Base-by-base conservation (phyloP, 2,113 vertebrate species). In the Hyla sarda region DNA sequence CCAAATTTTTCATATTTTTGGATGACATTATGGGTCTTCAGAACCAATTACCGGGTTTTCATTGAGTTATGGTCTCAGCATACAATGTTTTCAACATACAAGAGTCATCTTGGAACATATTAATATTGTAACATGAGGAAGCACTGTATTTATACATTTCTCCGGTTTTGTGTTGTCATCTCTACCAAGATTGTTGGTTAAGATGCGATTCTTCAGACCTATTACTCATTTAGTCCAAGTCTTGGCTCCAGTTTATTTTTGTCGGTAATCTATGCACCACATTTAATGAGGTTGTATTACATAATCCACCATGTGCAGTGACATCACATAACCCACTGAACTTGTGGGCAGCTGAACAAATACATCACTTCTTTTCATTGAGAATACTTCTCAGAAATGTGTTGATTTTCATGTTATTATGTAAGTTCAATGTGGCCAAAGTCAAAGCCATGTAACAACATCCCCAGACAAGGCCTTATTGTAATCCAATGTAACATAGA, bases 341-440 rank as follows among this genome's bases (percentile, higher is more conserved):
- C 32, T 62, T 16, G 56, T 17, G 76, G 52, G 50, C 76, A 79
- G 52, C 76, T 79, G 54, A 80, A 80, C 77, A 80, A 80, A 80
- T 58, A 79, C 48, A 54, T 16, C 13, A 17, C 21, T 60, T 60
- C 32, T 60, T 78, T 80, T 80, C 56, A 23, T 14, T 23, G 13
- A 32, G 54, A 23, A 80, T 23, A 60, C 37, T 80, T 54, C 54
- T 80, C 54, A 41, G 54, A 80, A 62, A 80, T 80, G 77, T 80
- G 77, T 80, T 79, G 28, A 80, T 80, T 80, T 80, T 67, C 25
- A 69, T 83, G 45, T 83, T 83, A 54, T 56, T 48, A 73, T 65
- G 65, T 28, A 69, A 74, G 28, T 58, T 45, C 82, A 60, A 56
- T 25, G 48, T 56, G 67, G 62, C 28, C 10, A 69, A 50, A 72